Evolutionary conservation across 1,140 invertebrate genomes (phyloP), one percentile per base, ranked within the genome.

Genomic region (Ylistrum balloti): DNA sequence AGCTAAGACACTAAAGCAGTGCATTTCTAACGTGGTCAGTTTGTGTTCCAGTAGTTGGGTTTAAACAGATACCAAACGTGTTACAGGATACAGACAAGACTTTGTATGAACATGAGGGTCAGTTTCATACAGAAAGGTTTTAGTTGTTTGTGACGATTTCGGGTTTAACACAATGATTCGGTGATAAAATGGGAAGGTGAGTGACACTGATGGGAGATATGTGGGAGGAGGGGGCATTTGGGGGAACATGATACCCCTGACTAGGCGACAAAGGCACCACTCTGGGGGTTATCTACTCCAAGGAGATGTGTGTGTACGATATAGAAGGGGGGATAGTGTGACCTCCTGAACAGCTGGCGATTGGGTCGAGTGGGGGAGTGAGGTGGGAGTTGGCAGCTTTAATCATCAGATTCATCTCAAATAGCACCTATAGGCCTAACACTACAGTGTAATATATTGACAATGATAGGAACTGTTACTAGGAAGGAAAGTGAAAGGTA

Each of bases 91-190:
- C 5, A n/a, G n/a, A 5, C 7, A 45, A 13, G n/a, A 2, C 28
- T 74, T 74, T 74, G 56, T 74, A 28, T 74, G n/a, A 74, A 74
- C 22, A n/a, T n/a, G 56, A 74, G 56, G 56, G 56, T 74, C 56
- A 74, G 56, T 74, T 74, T 74, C 56, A 74, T 74, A 74, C 13
- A 74, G 56, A 74, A 74, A 74, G 7, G 1, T 17, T 74, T 28
- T 9, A 28, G 56, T 9, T 74, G 9, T 9, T 74, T 74, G 22
- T 28, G 56, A 5, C 28, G n/a, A 74, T 74, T 74, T 74, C 0
- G 56, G n/a, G 56, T 74, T 3, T n/a, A 74, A 74, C 22, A 74
- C 56, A 74, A 28, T 74, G 56, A 28, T 28, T 74, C 22, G 56
- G 56, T 74, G 56, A 74, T 74, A 74, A 28, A 22, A 74, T n/a